phyloP scores from a whole-genome alignment of 2,113 vertebrate genomes.

The Campylomormyrus numenius region DNA sequence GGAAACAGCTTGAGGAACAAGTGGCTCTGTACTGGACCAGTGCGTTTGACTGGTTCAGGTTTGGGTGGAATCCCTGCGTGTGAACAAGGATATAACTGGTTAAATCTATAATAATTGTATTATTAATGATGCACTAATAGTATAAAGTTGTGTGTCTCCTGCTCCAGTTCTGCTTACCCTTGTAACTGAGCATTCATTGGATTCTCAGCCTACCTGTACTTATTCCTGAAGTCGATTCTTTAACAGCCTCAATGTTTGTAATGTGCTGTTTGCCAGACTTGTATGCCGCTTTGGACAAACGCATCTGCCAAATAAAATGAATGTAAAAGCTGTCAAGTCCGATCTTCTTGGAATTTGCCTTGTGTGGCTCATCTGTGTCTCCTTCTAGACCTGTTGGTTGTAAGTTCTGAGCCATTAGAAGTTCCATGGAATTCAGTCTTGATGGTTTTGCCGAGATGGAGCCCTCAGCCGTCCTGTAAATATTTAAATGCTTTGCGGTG shows the following conservation, averaged over 20 bases:
- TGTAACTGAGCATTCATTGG: neutral
- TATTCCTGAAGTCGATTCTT: neutral
- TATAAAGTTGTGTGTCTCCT: neutral
- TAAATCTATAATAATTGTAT: neutral
- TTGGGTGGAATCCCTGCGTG: neutral
- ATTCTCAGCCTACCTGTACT: neutral
- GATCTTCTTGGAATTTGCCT: neutral
- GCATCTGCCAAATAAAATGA: neutral
- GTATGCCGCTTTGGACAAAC: neutral
- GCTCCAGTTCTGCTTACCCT: neutral
- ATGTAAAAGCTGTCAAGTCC: neutral
- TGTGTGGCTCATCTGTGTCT: neutral
- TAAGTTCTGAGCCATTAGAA: neutral
- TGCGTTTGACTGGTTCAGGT: neutral
- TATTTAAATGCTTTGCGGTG: constrained; percentile 2
- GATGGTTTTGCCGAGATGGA: neutral
- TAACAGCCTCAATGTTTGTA: neutral
- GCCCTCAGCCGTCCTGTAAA: neutral
- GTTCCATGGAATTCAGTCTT: neutral
- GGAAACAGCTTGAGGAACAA: neutral
- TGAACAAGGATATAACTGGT: neutral
- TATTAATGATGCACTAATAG: neutral
- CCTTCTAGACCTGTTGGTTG: neutral
- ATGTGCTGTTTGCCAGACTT: neutral
- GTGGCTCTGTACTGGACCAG: neutral